These are phyloP conservation scores for Nipponia nippon DNA, from an alignment of 2,113 vertebrate species.

Conservation along the genomic window DNA sequence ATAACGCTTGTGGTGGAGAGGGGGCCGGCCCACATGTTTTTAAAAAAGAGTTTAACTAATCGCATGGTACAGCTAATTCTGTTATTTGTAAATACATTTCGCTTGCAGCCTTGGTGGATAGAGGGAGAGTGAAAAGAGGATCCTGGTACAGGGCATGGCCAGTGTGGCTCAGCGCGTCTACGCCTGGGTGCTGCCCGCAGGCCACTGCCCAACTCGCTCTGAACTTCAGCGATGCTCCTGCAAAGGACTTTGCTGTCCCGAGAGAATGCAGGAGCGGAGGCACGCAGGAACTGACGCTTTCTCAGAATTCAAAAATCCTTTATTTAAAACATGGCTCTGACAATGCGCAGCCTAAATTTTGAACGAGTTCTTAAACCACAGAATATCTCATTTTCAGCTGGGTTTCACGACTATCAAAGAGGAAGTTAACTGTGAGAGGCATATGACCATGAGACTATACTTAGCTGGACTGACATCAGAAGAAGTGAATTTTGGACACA, in stretches of 20 bases:
- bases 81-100: neutral
- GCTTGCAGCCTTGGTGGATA: neutral
- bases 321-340: neutral
- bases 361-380: neutral
- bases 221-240: neutral
- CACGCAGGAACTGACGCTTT: fast-evolving
- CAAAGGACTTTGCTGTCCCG: neutral
- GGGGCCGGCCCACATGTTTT: slow-evolving; percentile 29
- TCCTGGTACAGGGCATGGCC: neutral
- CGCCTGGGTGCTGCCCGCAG: fast-evolving
- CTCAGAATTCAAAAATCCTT: neutral
- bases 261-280: neutral
- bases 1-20: slow-evolving; percentile 15
- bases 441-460: neutral
- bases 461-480: slow-evolving; percentile 27
- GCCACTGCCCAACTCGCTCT: neutral
- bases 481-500: neutral
- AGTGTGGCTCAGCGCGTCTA: fast-evolving
- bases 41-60: neutral
- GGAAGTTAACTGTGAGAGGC: slow-evolving; percentile 7
- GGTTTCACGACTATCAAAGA: neutral
- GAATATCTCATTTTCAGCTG: neutral
- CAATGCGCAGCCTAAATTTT: neutral
- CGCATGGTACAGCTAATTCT: neutral
- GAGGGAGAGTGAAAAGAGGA: neutral